These are phyloP conservation scores for Anadara kagoshimensis DNA, from an alignment of 1,140 invertebrate genomes.

Conservation along the genomic window DNA sequence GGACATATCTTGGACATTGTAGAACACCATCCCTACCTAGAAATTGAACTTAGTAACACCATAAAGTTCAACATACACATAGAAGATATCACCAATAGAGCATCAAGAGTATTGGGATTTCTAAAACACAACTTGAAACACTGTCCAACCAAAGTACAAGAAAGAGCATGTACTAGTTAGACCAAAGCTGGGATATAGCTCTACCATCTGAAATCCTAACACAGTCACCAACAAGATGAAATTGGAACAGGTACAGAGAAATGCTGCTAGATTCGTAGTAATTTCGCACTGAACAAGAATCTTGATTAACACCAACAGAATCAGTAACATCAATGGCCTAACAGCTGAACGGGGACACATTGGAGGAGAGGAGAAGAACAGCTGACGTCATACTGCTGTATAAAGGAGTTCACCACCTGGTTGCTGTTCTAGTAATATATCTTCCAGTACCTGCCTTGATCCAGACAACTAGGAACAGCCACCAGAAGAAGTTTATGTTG, in stretches of 20 bases:
- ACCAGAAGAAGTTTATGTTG: no score
- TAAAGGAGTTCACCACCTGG: no score
- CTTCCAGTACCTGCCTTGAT: no score
- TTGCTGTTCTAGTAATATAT: no score
- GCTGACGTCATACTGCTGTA: no score
- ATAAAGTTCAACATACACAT: background rate
- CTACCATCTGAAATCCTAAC: background rate
- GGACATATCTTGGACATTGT: background rate
- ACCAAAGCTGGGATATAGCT: slow-evolving; percentile 1
- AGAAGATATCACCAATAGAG: background rate
- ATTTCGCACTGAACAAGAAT: no score
- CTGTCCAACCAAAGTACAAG: background rate
- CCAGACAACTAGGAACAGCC: no score
- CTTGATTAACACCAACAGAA: no score
- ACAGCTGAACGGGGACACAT: no score
- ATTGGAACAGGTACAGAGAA: background rate
- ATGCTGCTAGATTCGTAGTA: background rate
- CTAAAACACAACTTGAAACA: background rate
- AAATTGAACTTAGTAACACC: no score
- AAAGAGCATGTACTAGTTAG: slow-evolving; percentile 6
- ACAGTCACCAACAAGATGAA: background rate
- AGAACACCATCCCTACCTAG: slow-evolving; percentile 6
- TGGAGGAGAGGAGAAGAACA: no score
- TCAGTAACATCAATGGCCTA: no score
- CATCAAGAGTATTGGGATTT: slow-evolving; percentile 7